phyloP scores from a whole-genome alignment of 2,113 vertebrate genomes.

The Scomber scombrus region DNA sequence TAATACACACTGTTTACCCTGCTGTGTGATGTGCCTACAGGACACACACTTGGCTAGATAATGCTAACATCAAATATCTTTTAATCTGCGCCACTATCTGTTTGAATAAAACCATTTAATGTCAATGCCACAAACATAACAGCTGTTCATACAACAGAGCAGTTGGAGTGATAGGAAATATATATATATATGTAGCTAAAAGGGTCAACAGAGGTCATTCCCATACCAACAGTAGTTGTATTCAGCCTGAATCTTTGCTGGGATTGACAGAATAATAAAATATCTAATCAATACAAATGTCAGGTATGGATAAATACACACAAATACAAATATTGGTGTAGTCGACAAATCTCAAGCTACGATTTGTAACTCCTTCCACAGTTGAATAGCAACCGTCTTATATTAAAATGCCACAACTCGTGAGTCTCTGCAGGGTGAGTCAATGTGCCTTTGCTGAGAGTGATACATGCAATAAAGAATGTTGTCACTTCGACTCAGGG shows the following conservation, averaged over 20 bases:
- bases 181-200: not conserved
- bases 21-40: conserved; percentile 12
- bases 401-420: conserved; percentile 75
- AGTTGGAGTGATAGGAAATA: not conserved
- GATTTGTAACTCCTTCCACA: conserved; percentile 52
- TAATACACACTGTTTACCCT: not conserved
- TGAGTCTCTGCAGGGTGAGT: conserved; percentile 73
- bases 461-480: conserved; percentile 72
- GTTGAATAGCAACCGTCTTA: conserved; percentile 36
- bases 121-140: not conserved
- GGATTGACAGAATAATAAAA: conserved; percentile 51
- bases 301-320: conserved; percentile 43
- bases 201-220: conserved; percentile 1
- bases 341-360: conserved; percentile 29
- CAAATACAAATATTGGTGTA: conserved; percentile 40
- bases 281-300: conserved; percentile 51
- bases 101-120: conserved; percentile 18
- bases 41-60: conserved; percentile 22
- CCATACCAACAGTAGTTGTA: not conserved
- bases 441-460: conserved; percentile 77
- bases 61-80: conserved; percentile 24
- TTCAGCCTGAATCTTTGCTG: conserved; percentile 20
- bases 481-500: conserved; percentile 72
- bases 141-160: not conserved
- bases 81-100: not conserved